phyloP scores from a whole-genome alignment of 2,888 invertebrate genomes.

The Acrobasis repandana region DNA sequence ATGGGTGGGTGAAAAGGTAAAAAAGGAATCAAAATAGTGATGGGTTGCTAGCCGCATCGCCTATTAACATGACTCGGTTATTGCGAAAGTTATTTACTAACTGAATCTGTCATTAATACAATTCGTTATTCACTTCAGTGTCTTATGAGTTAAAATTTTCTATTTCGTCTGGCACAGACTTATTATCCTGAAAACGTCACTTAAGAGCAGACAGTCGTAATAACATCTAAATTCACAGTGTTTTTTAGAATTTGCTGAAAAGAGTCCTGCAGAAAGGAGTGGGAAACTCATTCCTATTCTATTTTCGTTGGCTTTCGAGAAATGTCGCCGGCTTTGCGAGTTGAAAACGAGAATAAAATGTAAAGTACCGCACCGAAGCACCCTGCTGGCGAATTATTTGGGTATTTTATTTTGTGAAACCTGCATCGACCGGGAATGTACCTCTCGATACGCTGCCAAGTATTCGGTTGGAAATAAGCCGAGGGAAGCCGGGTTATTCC shows the following conservation, averaged over 20 bases:
- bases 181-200: neutral
- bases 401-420: constrained; percentile 21
- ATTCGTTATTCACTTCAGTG: neutral
- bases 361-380: constrained; percentile 17
- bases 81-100: too few species aligned
- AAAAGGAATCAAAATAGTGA: too few species aligned
- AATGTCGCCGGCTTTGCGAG: constrained; percentile 22
- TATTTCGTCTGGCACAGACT: neutral
- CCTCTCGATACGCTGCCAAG: constrained; percentile 45
- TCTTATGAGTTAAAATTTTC: neutral
- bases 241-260: constrained; percentile 10
- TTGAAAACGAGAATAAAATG: constrained; percentile 22
- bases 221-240: constrained; percentile 5
- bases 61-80: too few species aligned
- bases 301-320: constrained; percentile 20
- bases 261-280: constrained; percentile 8
- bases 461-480: constrained; percentile 51
- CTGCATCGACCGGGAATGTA: constrained; percentile 23
- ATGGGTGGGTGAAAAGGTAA: too few species aligned
- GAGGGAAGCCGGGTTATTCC: constrained; percentile 52
- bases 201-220: constrained; percentile 16
- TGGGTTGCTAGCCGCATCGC: too few species aligned
- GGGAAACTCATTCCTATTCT: constrained; percentile 23
- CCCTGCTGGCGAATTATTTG: constrained; percentile 22
- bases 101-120: too few species aligned